Conservation (phyloP, 2,888 invertebrate genomes). For the Ypsolopha scabrella region DNA sequence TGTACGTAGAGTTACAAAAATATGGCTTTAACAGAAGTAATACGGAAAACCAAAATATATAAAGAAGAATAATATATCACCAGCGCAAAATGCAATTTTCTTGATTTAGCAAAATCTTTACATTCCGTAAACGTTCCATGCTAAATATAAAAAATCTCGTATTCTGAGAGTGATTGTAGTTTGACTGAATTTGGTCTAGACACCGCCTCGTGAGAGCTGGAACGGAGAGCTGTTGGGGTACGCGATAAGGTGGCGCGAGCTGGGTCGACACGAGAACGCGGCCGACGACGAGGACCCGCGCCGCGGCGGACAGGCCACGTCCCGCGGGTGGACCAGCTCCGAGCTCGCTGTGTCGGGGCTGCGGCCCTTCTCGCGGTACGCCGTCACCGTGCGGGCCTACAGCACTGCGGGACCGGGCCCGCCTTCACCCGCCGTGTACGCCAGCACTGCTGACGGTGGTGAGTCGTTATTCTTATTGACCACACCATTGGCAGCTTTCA, state of each 20-base stretch:
- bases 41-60: too few relatives aligned
- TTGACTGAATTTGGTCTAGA: too few relatives aligned
- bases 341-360: slow-evolving; percentile 74
- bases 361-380: slow-evolving; percentile 81
- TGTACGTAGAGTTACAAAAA: slow-evolving; percentile 21
- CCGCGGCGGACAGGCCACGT: slow-evolving; percentile 49
- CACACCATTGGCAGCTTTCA: too few relatives aligned
- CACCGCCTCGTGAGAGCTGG: slow-evolving; percentile 75
- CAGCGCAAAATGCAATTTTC: too few relatives aligned
- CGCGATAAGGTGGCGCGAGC: slow-evolving; percentile 71
- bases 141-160: too few relatives aligned
- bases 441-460: slow-evolving; percentile 85
- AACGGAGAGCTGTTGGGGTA: slow-evolving; percentile 82
- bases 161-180: too few relatives aligned
- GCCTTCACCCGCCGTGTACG: slow-evolving; percentile 76
- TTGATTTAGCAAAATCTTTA: too few relatives aligned
- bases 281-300: slow-evolving; percentile 13
- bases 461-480: slow-evolving; percentile 8
- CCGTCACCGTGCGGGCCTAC: slow-evolving; percentile 81
- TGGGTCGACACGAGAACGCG: slow-evolving; percentile 13
- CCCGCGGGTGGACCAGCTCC: slow-evolving; percentile 75
- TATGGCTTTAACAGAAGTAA: background rate
- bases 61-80: too few relatives aligned
- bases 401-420: slow-evolving; percentile 87
- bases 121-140: too few relatives aligned